A percentile compares a stretch with the other conserved stretches of the same genome.
Evolutionary conservation across 2,888 invertebrate species (phyloP).

Genomic region (Baccha elongata): DNA sequence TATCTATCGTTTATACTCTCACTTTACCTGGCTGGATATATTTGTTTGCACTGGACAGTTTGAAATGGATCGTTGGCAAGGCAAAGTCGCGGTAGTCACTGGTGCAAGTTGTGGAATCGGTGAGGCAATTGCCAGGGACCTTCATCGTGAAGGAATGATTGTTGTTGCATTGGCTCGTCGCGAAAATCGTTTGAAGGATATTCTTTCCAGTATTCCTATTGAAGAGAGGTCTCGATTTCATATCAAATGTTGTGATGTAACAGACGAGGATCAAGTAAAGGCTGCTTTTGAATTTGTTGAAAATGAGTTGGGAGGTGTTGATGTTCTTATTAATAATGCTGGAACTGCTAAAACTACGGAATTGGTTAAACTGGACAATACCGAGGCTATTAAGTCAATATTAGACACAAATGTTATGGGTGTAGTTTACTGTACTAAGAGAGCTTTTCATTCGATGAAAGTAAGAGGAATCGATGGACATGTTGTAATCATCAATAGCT

Average conservation of each 20-base stretch:
- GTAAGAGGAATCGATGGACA: slow-evolving; percentile 80
- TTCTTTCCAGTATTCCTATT: slow-evolving; percentile 37
- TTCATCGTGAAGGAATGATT: slow-evolving; percentile 82
- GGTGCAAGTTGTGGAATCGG: slow-evolving; percentile 85
- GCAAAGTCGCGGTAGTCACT: slow-evolving; percentile 84
- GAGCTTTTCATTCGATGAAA: slow-evolving; percentile 82
- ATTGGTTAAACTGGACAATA: slow-evolving; percentile 48
- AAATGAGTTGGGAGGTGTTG: slow-evolving; percentile 82
- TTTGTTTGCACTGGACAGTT: slow-evolving; percentile 3
- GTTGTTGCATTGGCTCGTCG: slow-evolving; percentile 83
- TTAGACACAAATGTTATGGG: slow-evolving; percentile 82
- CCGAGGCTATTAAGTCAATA: slow-evolving; percentile 71
- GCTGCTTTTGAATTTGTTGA: slow-evolving; percentile 83
- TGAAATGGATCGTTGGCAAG: slow-evolving; percentile 83
- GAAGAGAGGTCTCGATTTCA: slow-evolving; percentile 52
- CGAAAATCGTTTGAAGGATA: slow-evolving; percentile 76
- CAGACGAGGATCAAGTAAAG: slow-evolving; percentile 83
- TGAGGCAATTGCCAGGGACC: slow-evolving; percentile 80
- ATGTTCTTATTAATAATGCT: slow-evolving; percentile 84
- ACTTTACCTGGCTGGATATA: background rate
- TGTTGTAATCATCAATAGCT: slow-evolving; percentile 81
- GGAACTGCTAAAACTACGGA: slow-evolving; percentile 78
- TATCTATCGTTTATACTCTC: background rate
- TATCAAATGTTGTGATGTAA: slow-evolving; percentile 79
- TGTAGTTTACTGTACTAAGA: slow-evolving; percentile 80